Evolutionary conservation across 2,797 vertebrate genomes (phyloP), one percentile per base, ranked within the genome.

Genomic region (Pantherophis vulpinus): DNA sequence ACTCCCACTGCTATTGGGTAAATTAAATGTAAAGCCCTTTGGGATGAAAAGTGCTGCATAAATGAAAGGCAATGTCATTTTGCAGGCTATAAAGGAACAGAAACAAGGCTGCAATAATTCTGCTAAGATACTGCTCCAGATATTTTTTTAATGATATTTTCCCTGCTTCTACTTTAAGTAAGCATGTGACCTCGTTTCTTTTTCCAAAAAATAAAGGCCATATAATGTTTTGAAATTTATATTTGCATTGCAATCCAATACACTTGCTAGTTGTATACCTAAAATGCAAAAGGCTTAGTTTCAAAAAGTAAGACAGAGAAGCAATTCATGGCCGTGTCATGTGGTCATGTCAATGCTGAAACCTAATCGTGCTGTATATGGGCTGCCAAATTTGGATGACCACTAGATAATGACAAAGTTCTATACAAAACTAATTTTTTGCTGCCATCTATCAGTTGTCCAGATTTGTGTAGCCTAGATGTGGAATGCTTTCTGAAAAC

Each of bases 21-120:
- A 92, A 92, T 94, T 90, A 94, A 87, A 88, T 92, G 58, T 88
- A 86, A 91, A 91, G 58, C 66, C 91, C 89, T 91, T 63, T 91
- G 90, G 87, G 93, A 92, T 58, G 32, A 88, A 92, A 94, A 83
- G 63, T 91, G 86, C 87, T 90, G 58, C 70, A 56, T 79, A 88
- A 94, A 92, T 63, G 66, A 55, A 92, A 83, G 55, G 86, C 87
- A 63, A 55, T 86, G 86, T 92, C 90, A 86, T 89, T 89, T 63
- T 92, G 89, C 88, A 91, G 89, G 91, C 88, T 91, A 91, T 27
- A 58, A 92, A 88, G 63, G 58, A 79, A 74, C 42, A 88, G 89
- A 91, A 91, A 47, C 70, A 89, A 74, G 74, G 70, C 27, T 92
- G 29, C 55, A 87, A 37, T 47, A 37, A 37, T 42, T 74, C 88